Evolutionary conservation across 2,888 invertebrate genomes (phyloP), one percentile per base, ranked within the genome.

Genomic region (Ennomos fuscantarius): DNA sequence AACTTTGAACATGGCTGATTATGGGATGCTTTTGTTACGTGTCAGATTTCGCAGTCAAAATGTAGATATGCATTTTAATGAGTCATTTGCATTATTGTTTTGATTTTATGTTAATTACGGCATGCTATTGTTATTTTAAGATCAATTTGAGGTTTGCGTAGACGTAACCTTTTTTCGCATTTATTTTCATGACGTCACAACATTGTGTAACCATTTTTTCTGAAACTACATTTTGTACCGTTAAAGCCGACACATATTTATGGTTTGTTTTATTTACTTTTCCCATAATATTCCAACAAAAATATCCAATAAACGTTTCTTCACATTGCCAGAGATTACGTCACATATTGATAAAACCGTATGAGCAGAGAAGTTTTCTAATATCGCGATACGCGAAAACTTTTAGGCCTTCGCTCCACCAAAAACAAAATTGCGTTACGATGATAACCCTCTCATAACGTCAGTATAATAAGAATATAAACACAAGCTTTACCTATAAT

Each of bases 401-500:
- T 58, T 58, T 58, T 35, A 52, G 58, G 47, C 53, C 48, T 31
- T 49, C 44, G 44, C 36, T 48, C 40, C 37, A 51, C 50, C 50
- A 52, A 58, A 58, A 58, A 53, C 58, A 53, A 58, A 58, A 58
- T 58, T 58, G 53, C 58, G 57, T 59, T 52, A 55, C 60, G 54
- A 61, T 60, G 55, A 62, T 58, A 55, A 63, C 49, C 55, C 44
- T 57, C 60, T 54, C 59, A 55, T 62, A 63, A 67, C 61, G 61
- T 55, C 61, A 63, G 62, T 60, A 59, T 64, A 63, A 59, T 64
- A 60, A 51, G 67, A 59, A 59, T 59, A 62, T 65, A 69, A 67
- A 69, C 69, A 64, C 62, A 65, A 63, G 62, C 55, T 62, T 24
- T 55, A 65, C 62, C 60, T 59, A 59, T 66, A 62, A 60, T 66